Conservation (phyloP, 1,140 invertebrate species). For the Melitaea cinxia region DNA sequence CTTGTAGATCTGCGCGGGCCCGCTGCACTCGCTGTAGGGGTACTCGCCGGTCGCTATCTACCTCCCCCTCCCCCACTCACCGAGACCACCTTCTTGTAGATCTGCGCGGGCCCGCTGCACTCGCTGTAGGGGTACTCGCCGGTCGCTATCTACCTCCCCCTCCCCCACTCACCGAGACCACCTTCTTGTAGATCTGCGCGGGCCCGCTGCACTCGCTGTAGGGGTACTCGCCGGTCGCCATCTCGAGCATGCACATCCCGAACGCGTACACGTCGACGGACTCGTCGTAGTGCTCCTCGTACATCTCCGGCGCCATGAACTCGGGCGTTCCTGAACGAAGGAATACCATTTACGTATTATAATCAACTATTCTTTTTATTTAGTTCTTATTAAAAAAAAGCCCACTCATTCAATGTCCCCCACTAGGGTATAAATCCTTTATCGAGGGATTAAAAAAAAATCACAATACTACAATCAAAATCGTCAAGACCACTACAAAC, state of each 20-base stretch:
- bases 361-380: no score
- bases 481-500: no score
- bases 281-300: constrained; percentile 99
- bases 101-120: constrained; percentile 98
- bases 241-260: constrained; percentile 99
- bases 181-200: constrained; percentile 99
- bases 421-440: no score
- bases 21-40: constrained; percentile 90
- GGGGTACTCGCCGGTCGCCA: constrained; percentile 99
- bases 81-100: constrained; percentile 98
- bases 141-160: not conserved
- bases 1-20: constrained; percentile 99
- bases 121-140: constrained; percentile 79
- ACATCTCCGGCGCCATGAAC: constrained; percentile 99
- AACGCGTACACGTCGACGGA: constrained; percentile 99
- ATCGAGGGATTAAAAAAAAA: no score
- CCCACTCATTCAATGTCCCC: no score
- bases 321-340: constrained; percentile 92
- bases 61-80: constrained; percentile 41
- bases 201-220: constrained; percentile 99
- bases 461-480: no score
- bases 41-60: not conserved
- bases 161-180: constrained; percentile 84
- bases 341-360: no score
- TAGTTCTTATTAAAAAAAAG: no score